phyloP scores from a whole-genome alignment of 2,113 vertebrate genomes.

The Centropus unirufus region DNA sequence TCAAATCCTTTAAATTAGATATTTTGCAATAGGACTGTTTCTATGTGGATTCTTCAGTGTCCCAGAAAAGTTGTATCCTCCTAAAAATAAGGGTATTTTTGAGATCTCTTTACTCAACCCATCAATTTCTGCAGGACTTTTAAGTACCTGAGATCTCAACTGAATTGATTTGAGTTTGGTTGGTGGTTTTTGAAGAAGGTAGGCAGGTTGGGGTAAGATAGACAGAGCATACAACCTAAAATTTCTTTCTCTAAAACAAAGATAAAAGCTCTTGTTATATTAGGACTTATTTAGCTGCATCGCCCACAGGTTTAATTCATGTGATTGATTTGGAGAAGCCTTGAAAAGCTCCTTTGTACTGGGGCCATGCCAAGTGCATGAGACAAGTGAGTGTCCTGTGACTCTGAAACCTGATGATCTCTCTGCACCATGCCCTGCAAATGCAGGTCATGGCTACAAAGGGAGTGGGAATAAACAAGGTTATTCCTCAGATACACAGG shows the following conservation, averaged over 20 bases:
- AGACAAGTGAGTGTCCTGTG: background rate
- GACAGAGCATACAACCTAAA: background rate
- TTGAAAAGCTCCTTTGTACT: background rate
- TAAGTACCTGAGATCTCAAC: background rate
- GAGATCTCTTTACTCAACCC: background rate
- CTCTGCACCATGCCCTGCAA: background rate
- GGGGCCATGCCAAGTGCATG: background rate
- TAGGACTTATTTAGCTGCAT: background rate
- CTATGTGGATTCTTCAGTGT: background rate
- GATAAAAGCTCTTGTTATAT: background rate
- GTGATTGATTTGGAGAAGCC: background rate
- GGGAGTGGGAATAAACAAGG: background rate
- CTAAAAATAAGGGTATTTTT: background rate
- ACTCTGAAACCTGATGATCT: background rate
- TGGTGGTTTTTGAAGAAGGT: background rate
- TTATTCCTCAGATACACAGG: background rate
- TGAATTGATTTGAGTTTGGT: rapidly evolving
- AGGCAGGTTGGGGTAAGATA: background rate
- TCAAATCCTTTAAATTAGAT: background rate
- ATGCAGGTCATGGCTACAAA: background rate
- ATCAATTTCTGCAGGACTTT: background rate
- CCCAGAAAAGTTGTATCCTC: background rate
- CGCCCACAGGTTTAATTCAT: background rate
- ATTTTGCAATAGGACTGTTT: background rate
- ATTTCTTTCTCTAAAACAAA: background rate